Conservation (phyloP, 2,888 invertebrate genomes). For the Standfussiana lucernea region DNA sequence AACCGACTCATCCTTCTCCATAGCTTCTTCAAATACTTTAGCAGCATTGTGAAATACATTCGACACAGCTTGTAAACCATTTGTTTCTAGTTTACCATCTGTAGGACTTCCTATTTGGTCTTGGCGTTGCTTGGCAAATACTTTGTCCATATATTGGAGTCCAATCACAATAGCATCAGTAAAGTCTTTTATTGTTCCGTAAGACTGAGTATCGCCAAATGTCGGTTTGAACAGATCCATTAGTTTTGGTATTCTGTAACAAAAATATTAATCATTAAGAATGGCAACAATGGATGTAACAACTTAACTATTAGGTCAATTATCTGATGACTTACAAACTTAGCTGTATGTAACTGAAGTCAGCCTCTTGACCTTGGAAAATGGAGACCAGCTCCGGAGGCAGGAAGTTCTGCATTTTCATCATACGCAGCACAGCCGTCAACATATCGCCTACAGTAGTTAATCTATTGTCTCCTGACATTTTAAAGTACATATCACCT, state of each 20-base stretch:
- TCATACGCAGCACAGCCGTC: conserved; percentile 85
- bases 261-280: conserved; percentile 17
- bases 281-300: not conserved
- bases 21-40: conserved; percentile 69
- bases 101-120: conserved; percentile 35
- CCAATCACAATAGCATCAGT: conserved; percentile 76
- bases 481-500: conserved; percentile 86
- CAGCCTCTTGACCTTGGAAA: conserved; percentile 73
- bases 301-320: conserved; percentile 10
- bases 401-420: conserved; percentile 83
- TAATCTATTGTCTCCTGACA: conserved; percentile 87
- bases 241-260: conserved; percentile 82
- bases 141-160: conserved; percentile 79
- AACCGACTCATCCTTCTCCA: conserved; percentile 67
- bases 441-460: conserved; percentile 83
- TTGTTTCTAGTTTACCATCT: conserved; percentile 22
- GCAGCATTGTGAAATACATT: conserved; percentile 75
- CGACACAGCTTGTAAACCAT: conserved; percentile 66
- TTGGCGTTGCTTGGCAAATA: conserved; percentile 69
- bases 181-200: conserved; percentile 77
- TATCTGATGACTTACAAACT: conserved; percentile 78
- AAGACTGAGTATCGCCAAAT: conserved; percentile 83
- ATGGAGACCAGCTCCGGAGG: conserved; percentile 84
- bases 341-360: conserved; percentile 84
- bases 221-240: conserved; percentile 83